Base-by-base conservation (phyloP, 2,888 invertebrate genomes). In the Onthophagus sagittarius region DNA sequence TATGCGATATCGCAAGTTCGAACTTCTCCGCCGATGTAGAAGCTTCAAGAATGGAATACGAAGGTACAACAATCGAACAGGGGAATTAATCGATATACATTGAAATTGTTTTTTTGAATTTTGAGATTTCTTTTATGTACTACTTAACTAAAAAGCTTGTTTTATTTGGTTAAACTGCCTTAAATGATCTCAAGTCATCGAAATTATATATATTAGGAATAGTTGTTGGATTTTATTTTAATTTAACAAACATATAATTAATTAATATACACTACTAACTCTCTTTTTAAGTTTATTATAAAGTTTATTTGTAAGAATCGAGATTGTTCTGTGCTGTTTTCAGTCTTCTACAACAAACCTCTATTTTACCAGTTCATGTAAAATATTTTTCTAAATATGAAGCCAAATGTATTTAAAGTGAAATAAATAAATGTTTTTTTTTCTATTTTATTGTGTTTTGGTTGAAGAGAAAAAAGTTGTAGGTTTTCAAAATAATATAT, bases 1-100 rank as follows among this genome's bases (percentile, higher is more conserved):
- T 84, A 88, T 94, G 85, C 88, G 94, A 77, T 94, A 94, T 85
- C 88, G 94, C 75, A 93, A 93, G 80, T 92, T 93, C 81, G 93
- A 94, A 79, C 86, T 92, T 77, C 92, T 94, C 80, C 89, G 93
- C 70, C 90, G 92, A 79, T 94, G 94, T 87, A 89, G 92, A 80
- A 92, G 93, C 80, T 92, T 92, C 87, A 90, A 93, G 78, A 86
- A 88, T 32, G 88, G 87, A 63, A 63, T 81, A 53, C 76, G 81
- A 75, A 78, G 75, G 72, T 69, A 65, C 63, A 72, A 70, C 31
- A 72, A 71, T 13, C 69, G 73, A 67, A 62, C 65, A 62, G 73
- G 73, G n/a, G 73, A 73, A 63, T 33, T 73, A n/a, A 31, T 71
- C 32, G 73, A 73, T 62, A 67, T 62, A n/a, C 39, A 33, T 39